These are phyloP conservation scores for Eidolon dupreanum DNA, from an alignment of 2,797 vertebrate genomes.

Conservation along the genomic window DNA sequence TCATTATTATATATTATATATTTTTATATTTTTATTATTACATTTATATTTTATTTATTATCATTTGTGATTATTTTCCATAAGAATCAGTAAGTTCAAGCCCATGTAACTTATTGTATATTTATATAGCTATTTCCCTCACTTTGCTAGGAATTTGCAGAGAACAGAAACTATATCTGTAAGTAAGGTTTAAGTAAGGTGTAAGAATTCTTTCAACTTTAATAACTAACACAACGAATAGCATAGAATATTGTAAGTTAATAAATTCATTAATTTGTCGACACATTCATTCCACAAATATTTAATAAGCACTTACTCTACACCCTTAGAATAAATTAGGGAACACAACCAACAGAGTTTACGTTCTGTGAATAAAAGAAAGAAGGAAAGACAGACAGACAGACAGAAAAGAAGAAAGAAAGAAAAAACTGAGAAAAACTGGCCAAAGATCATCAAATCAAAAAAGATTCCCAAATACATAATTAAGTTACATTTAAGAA, in stretches of 20 bases:
- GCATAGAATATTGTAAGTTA: not conserved
- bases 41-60: not conserved
- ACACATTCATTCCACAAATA: not conserved
- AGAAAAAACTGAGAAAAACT: not conserved
- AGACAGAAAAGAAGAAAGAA: not conserved
- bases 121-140: not conserved
- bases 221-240: not conserved
- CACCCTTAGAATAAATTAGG: not conserved
- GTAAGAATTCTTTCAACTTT: not conserved
- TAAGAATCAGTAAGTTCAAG: not conserved
- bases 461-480: not conserved
- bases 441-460: not conserved
- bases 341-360: not conserved
- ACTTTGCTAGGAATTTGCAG: not conserved
- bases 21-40: not conserved
- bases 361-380: not conserved
- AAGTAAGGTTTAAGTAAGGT: too few relatives aligned
- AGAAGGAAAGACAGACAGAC: not conserved
- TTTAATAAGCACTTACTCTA: not conserved
- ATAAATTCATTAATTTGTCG: not conserved
- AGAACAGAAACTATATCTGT: not conserved
- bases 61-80: slow-evolving; percentile 9
- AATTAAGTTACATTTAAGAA: not conserved
- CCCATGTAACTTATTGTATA: not conserved
- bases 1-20: not conserved